Base-by-base conservation (phyloP, 2,797 vertebrate species). In the Psittacula echo region DNA sequence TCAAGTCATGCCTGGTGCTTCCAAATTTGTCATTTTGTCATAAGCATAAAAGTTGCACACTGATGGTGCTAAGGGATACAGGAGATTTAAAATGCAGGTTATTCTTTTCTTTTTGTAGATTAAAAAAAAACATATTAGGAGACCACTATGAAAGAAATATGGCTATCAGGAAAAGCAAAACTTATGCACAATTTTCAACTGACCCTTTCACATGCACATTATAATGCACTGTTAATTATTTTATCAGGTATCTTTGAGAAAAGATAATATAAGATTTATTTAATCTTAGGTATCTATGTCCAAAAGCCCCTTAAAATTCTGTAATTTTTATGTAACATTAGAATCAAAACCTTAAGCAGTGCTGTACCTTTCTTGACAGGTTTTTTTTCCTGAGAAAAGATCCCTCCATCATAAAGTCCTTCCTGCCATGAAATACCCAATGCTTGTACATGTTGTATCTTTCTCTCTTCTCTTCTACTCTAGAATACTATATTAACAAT, bases 371-470 rank as follows among this genome's bases (percentile, higher is more conserved):
- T 64, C 74, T 4, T 60, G 44, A 70, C 18, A 70, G n/a, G 11
- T 3, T 67, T 60, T 68, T 86, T 29, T 34, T 10, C 32, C 54
- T 65, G 37, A 48, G 13, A 11, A 74, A 81, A 84, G 18, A 62
- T 66, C 50, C n/a, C 54, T 66, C 37, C 9, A 24, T 21, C 41
- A 39, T 9, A 7, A 80, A 86, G 26, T 22, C 44, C 23, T 78
- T 51, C 10, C 15, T 20, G 15, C 34, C 44, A 67, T 1, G 1
- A 91, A 94, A 88, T 26, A 90, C 8, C 6, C 27, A 5, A 8
- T 51, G 34, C 48, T 66, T 66, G 23, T 16, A 48, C 0, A 0
- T 39, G 16, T 26, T 45, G 2, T 26, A 37, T 21, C 32, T 21
- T 29, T 72, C n/a, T 51, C 53, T 39, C 56, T 45, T 11, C 17